Evolutionary conservation across 2,888 invertebrate genomes (phyloP), one percentile per base, ranked within the genome.

Genomic region (Clusia tigrina): DNA sequence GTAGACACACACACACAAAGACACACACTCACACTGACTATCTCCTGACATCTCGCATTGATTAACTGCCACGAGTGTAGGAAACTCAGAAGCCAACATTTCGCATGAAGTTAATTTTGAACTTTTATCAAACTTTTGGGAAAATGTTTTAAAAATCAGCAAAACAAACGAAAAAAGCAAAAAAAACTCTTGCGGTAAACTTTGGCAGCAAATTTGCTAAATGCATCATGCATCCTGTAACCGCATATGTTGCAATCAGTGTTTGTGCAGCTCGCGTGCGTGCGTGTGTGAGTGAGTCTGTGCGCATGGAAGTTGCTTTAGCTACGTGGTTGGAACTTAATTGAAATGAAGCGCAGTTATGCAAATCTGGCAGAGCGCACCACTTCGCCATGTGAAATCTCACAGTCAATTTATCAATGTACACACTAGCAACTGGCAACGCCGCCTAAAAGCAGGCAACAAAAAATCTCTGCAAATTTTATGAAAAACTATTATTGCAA

Each of bases 151-250:
- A 22, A 48, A 48, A 48, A 48, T 48, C 20, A 48, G n/a, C n/a
- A n/a, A 6, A n/a, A 3, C 42, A 6, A 42, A n/a, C 3, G 42
- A 6, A 42, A 42, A 42, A 15, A 42, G 42, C n/a, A 42, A 12
- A 32, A 48, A 48, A 48, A n/a, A n/a, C n/a, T n/a, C 20, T 22
- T 48, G 48, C 48, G 22, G 48, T 18, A 48, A 48, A 48, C 48
- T 48, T 22, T 22, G 48, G 3, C 48, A 48, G 48, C 48, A 48
- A 48, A 48, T 20, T 48, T 20, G 20, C 22, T 18, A 48, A 48
- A 48, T 48, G 48, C 48, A 48, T 3, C 22, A 3, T 42, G 42
- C 48, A 32, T 32, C 32, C 32, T 32, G 6, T 12, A 32, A 12
- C 32, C 12, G 32, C 32, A 32, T 12, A 32, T 32, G 32, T 32